A percentile compares a stretch with the other conserved stretches of the same genome.
Evolutionary conservation across 2,113 vertebrate genomes (phyloP).

Genomic region (Meleagris gallopavo): DNA sequence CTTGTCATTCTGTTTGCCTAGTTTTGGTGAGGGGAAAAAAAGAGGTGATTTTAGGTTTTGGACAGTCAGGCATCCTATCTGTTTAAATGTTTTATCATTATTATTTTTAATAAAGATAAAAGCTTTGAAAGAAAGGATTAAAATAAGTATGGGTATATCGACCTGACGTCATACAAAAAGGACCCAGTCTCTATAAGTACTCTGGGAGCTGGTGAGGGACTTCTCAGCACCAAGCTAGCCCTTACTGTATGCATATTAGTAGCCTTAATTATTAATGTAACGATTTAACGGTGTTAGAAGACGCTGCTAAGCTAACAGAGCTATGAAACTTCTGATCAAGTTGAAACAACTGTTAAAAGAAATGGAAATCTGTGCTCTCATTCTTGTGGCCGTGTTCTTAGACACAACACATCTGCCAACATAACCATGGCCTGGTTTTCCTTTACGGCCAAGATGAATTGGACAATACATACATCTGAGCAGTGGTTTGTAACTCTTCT

Average conservation of each 20-base stretch:
- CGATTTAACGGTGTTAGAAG: background rate
- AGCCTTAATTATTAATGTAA: constrained; percentile 40
- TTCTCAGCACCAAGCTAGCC: background rate
- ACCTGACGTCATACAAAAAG: background rate
- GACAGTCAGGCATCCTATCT: background rate
- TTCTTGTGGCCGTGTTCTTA: background rate
- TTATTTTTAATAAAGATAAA: background rate
- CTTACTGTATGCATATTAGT: constrained; percentile 36
- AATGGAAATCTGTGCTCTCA: background rate
- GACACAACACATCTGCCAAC: background rate
- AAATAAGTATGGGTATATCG: background rate
- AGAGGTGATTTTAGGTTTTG: background rate
- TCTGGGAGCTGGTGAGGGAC: background rate
- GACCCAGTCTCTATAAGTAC: background rate
- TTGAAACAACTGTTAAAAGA: background rate
- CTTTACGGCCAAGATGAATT: background rate
- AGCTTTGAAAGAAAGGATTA: background rate
- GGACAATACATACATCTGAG: background rate
- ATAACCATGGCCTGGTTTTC: background rate
- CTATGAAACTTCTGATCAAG: background rate
- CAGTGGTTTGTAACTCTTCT: background rate
- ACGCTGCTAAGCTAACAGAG: background rate
- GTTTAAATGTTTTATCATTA: background rate
- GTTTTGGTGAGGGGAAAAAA: background rate
- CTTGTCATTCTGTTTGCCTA: background rate